Evolutionary conservation across 2,113 vertebrate genomes (phyloP), one percentile per base, ranked within the genome.

Genomic region (Tragelaphus buxtoni): DNA sequence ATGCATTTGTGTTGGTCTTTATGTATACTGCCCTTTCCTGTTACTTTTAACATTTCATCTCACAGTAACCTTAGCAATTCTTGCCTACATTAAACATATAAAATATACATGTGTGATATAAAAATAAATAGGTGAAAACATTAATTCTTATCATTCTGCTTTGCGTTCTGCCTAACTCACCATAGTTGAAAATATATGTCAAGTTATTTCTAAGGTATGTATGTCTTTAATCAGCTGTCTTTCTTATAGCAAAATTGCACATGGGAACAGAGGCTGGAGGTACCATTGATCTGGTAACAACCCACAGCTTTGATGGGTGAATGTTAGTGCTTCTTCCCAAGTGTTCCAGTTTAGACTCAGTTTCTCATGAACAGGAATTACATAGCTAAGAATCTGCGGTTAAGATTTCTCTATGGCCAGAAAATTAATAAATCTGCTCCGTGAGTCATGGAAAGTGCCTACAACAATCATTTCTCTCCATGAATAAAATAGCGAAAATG

Each of bases 1-100:
- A 56, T 65, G 7, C 51, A 56, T 72, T 45, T 85, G 8, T 93
- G 47, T 74, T 96, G 28, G 28, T 81, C 49, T 94, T 35, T 9
- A 87, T 93, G 8, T 63, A 53, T 72, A 39, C 17, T 60, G 20
- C 35, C 58, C 83, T 18, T 63, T 61, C 47, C 81, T 74, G 47
- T 96, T 95, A 2, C 90, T 81, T 90, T 96, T 83, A 69, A 69
- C 28, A 85, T 95, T 94, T 94, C 77, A 84, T 91, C 39, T 87
- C 84, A 63, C 42, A 32, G 0, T 88, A 94, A 65, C 88, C 18
- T 42, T 85, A 79, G 32, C 56, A 81, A 18, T 93, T 69, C 81
- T 96, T 82, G 28, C 51, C 72, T 89, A 51, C 42, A 80, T 17
- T 90, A 30, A 74, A 51, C 32, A 82, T 53, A 35, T 39, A 77